phyloP scores from a whole-genome alignment of 2,888 invertebrate genomes.

The Drosophila pseudotakahashii region DNA sequence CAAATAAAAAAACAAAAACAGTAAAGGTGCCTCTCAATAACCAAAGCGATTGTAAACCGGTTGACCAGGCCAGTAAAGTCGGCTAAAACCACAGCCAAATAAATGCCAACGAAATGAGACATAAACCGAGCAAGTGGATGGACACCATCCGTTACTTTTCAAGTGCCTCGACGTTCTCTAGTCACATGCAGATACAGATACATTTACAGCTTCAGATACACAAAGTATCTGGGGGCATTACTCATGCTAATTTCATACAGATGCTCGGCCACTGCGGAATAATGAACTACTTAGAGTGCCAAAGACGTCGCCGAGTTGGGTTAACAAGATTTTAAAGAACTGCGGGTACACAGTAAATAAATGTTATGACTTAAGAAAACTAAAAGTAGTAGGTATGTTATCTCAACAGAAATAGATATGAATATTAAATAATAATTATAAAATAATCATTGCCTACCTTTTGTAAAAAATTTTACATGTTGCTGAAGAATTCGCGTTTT shows the following conservation, averaged over 20 bases:
- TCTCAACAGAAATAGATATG: no score
- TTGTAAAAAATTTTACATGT: no score
- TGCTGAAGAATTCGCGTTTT: no score
- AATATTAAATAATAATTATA: no score
- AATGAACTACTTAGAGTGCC: constrained; percentile 70
- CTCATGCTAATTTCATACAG: constrained; percentile 49
- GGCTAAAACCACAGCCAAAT: constrained; percentile 58
- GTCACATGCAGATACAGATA: constrained; percentile 30
- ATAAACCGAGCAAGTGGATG: constrained; percentile 63
- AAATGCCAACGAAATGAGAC: constrained; percentile 73
- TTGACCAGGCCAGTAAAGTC: constrained; percentile 46
- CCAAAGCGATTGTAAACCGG: constrained; percentile 56
- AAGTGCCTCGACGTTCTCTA: constrained; percentile 27
- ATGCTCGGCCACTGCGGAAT: constrained; percentile 43
- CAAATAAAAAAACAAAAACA: not conserved
- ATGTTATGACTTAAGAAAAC: no score
- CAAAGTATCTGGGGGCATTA: constrained; percentile 33
- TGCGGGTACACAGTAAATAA: constrained; percentile 4
- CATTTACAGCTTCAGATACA: not conserved
- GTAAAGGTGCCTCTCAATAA: constrained; percentile 16
- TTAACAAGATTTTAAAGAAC: constrained; percentile 18
- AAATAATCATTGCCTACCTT: no score
- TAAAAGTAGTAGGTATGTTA: no score
- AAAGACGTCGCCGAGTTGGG: constrained; percentile 17
- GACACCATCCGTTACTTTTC: constrained; percentile 34